Evolutionary conservation across 2,797 vertebrate genomes (phyloP).

Genomic region (Pantherophis alleghaniensis): DNA sequence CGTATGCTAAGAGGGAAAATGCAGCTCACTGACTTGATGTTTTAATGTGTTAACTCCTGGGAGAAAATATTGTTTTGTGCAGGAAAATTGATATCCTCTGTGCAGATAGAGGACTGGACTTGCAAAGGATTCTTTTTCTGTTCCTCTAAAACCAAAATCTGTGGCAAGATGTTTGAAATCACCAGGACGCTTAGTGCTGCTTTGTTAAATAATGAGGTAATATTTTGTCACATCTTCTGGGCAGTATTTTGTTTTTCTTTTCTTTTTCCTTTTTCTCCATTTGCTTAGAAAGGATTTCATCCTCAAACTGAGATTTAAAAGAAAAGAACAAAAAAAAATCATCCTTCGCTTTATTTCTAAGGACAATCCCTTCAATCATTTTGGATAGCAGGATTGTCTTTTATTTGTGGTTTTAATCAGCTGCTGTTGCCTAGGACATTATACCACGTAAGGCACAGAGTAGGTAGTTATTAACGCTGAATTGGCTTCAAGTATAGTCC

Average conservation of each 20-base stretch:
- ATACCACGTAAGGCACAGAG: slow-evolving; percentile 81
- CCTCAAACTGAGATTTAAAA: slow-evolving; percentile 64
- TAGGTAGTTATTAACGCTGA: slow-evolving; percentile 90
- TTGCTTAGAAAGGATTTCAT: slow-evolving; percentile 68
- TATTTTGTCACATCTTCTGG: slow-evolving; percentile 83
- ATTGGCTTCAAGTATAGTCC: slow-evolving; percentile 92
- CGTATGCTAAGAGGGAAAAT: slow-evolving; percentile 93
- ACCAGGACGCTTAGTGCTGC: slow-evolving; percentile 99
- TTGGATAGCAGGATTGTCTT: slow-evolving; percentile 77
- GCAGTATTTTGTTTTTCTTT: slow-evolving; percentile 70
- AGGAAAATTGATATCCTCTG: slow-evolving; percentile 90
- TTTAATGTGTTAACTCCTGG: slow-evolving; percentile 98
- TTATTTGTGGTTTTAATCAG: slow-evolving; percentile 76
- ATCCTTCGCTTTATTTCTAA: slow-evolving; percentile 61
- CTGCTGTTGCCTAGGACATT: slow-evolving; percentile 81
- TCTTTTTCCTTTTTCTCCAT: slow-evolving; percentile 54
- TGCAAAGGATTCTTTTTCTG: slow-evolving; percentile 82
- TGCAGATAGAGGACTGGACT: slow-evolving; percentile 86
- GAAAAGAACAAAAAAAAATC: slow-evolving; percentile 32
- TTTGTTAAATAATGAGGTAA: slow-evolving; percentile 99
- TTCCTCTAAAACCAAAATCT: slow-evolving; percentile 80
- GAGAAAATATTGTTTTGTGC: slow-evolving; percentile 90
- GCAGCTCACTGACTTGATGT: slow-evolving; percentile 91
- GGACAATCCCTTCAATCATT: slow-evolving; percentile 9
- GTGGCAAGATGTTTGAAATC: slow-evolving; percentile 99